Evolutionary conservation across 2,888 invertebrate genomes (phyloP).

Genomic region (Brachyptera risi): DNA sequence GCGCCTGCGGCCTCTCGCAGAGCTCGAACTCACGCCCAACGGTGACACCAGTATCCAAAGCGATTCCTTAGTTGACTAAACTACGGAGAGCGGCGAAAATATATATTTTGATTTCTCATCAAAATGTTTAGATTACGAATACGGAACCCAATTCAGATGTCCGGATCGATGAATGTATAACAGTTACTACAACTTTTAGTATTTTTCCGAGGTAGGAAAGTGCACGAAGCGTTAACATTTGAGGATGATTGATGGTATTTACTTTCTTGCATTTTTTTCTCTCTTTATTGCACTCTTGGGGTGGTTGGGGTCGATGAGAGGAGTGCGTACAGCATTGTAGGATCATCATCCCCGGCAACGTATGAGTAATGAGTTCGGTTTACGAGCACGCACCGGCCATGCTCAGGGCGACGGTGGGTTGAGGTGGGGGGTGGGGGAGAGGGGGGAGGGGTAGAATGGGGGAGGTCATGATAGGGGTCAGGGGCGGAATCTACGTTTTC

Average conservation of each 20-base stretch:
- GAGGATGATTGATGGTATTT: conserved; percentile 4
- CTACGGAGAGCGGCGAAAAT: too few relatives aligned
- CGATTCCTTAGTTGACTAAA: too few relatives aligned
- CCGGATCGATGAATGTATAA: too few relatives aligned
- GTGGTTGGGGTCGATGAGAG: neutral
- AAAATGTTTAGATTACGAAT: too few relatives aligned
- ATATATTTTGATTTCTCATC: too few relatives aligned
- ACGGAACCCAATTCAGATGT: too few relatives aligned
- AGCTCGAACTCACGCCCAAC: too few relatives aligned
- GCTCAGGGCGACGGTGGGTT: neutral
- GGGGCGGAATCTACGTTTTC: neutral
- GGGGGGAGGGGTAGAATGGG: neutral
- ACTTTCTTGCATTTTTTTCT: neutral
- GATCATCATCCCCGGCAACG: neutral
- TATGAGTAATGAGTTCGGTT: conserved; percentile 1
- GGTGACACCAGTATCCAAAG: too few relatives aligned
- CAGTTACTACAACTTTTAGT: too few relatives aligned
- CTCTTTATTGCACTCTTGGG: neutral
- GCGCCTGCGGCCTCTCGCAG: too few relatives aligned
- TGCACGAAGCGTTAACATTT: too few relatives aligned
- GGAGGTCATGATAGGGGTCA: neutral
- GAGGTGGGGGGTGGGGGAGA: neutral
- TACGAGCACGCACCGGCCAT: neutral
- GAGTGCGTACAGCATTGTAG: neutral
- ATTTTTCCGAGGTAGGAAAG: too few relatives aligned